Evolutionary conservation across 1,140 invertebrate species (phyloP), one percentile per base, ranked within the genome.

Genomic region (Stegodyphus dumicola): DNA sequence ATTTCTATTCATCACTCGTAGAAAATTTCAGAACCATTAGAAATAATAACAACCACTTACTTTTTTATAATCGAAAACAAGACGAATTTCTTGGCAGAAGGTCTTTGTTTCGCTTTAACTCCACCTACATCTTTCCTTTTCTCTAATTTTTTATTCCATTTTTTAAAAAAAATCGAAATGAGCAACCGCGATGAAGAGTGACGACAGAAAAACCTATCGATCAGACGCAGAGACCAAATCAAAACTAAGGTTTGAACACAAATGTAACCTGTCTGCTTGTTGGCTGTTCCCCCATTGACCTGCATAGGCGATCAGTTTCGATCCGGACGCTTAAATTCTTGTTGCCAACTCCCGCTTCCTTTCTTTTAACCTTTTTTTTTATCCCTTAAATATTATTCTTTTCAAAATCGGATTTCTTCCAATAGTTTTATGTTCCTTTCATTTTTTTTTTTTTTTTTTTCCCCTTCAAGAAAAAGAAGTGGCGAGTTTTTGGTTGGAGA

Each of bases 261-360:
- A 60, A 60, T 60, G 56, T 60, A 60, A 60, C 56, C 56, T 60
- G 56, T 60, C 56, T 15, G 56, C 56, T 60, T 60, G 56, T 60
- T 60, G 56, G 56, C 15, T 60, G 9, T 60, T 11, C 56, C 56
- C 56, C 56, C 56, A 60, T 60, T 60, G 56, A 60, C 56, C 56
- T 15, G 56, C 9, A 60, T 60, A 60, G 15, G 9, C 56, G 56
- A 60, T 60, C 56, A 60, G 56, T 60, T 60, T 60, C 56, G 56
- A 60, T 60, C 56, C 56, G 33, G 33, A 33, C 33, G 33, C 33
- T 33, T 33, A 33, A 33, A 33, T 33, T 33, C 33, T 33, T 33
- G 33, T 33, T 33, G 33, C 33, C 33, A 33, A 33, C 33, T 33
- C 33, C 33, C 33, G 33, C 33, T 33, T 33, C 33, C 33, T 33